Base-by-base conservation (phyloP, 1,140 invertebrate genomes). In the Myzus persicae region DNA sequence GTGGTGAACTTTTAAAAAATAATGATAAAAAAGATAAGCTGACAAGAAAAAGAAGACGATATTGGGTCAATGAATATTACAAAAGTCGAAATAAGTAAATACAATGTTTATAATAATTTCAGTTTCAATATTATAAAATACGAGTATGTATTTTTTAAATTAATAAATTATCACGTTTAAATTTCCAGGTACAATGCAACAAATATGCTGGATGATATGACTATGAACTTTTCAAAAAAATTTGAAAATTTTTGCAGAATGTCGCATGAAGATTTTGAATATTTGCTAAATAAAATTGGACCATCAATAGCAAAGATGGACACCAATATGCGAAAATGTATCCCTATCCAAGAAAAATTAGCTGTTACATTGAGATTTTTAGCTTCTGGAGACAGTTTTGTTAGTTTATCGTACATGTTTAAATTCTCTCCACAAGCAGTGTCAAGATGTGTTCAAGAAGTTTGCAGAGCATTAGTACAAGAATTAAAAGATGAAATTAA, bases 241-340 rank as follows among this genome's bases (percentile, higher is more conserved):
- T 76, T 76, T 3, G n/a, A 76, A n/a, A 36, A 76, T 36, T 90
- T 90, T 90, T 90, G 44, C 89, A 24, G 89, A 31, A 90, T 90
- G 89, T 90, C 89, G 6, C 9, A 22, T 51, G 22, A 48, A 48
- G n/a, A 48, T 51, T 90, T 48, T 18, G 48, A 90, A 90, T 90
- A 59, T 20, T 26, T 90, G 3, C 36, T 90, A 36, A 90, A 90
- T 51, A 90, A 54, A 51, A 59, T 90, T 44, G 46, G 46, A 90
- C 89, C 44, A 24, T 48, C 44, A 24, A 90, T 90, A n/a, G 7
- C n/a, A 51, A 90, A 48, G 40, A 90, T 18, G 36, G 89, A 90
- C 8, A 90, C 51, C 46, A 48, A 90, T 51, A 90, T 90, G 89
- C 22, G 89, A 54, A 51, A 44, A 31, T 38, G 14, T 90, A 90